phyloP scores from a whole-genome alignment of 2,797 vertebrate genomes.

The Microchirus variegatus region DNA sequence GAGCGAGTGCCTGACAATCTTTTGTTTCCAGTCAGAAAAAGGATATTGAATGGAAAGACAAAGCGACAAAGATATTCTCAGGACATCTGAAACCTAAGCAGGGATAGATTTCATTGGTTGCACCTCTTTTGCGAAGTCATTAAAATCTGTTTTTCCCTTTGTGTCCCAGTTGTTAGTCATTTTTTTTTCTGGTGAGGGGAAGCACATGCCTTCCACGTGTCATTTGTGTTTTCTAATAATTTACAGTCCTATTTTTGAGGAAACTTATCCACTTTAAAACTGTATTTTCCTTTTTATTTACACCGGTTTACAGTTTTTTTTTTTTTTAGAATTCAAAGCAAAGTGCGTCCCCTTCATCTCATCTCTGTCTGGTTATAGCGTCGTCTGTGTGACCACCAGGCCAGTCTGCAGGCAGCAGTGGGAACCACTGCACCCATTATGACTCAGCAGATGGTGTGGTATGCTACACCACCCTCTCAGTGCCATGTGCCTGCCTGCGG shows the following conservation, averaged over 20 bases:
- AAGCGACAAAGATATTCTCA: no score
- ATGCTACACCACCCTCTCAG: slow-evolving; percentile 36
- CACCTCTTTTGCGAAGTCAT: no score
- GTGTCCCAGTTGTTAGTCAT: no score
- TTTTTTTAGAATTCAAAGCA: slow-evolving; percentile 27
- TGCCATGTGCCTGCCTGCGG: slow-evolving; percentile 40
- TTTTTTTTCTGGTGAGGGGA: no score
- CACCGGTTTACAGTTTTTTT: slow-evolving; percentile 24
- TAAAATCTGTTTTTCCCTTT: no score
- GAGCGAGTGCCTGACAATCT: no score
- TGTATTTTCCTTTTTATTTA: slow-evolving; percentile 7
- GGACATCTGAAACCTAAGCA: no score
- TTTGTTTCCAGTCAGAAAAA: no score
- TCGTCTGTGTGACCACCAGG: slow-evolving; percentile 23
- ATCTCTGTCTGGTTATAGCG: not conserved
- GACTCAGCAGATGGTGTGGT: slow-evolving; percentile 61
- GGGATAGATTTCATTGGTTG: no score
- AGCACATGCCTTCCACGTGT: not conserved
- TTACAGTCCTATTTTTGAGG: not conserved
- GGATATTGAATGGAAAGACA: no score
- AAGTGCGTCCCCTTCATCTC: slow-evolving; percentile 10
- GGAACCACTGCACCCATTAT: slow-evolving; percentile 43
- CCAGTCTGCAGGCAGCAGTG: slow-evolving; percentile 24
- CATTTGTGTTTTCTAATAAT: not conserved
- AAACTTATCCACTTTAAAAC: slow-evolving; percentile 6